Base-by-base conservation (phyloP, 2,113 vertebrate species). In the Podocnemis expansa region DNA sequence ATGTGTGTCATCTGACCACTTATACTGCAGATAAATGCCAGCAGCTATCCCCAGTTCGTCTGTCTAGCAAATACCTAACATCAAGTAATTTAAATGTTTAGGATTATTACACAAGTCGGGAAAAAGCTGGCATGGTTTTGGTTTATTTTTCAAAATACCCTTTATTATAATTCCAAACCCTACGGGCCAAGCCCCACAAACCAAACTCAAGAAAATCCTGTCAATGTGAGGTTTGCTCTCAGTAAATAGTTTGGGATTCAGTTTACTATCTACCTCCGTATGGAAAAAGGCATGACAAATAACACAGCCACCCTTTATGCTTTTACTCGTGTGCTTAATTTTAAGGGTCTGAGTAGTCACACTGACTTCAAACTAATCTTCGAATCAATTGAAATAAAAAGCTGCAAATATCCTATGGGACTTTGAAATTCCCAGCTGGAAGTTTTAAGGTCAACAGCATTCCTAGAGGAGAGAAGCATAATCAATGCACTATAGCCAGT, bases 381-480 rank as follows among this genome's bases (percentile, higher is more conserved):
- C 54, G 82, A 55, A 41, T 38, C 9, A 58, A 73, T 3, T 27
- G 67, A n/a, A 5, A 21, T 17, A 43, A 93, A 56, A 1, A 10
- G 54, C 85, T 85, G 67, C 88, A 88, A 82, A 82, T 60, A 56
- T 22, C 56, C 60, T 13, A 79, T 78, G 21, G 0, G 27, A 45
- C 70, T 85, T 43, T 58, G 43, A 88, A 84, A 87, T 73, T 73
- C 56, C 90, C 7, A 12, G n/a, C 45, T 43, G 45, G 52, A 88
- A 51, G 49, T 52, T 86, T 41, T 52, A 1, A 89, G 89, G 85
- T 47, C 75, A 80, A 31, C 49, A 31, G 55, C 10, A 1, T 1
- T 54, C 80, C 83, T 75, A 87, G 63, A 78, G n/a, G 43, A 76
- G 41, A 76, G 6, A 75, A 19, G 14, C 60, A n/a, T 11, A 49